A percentile compares a stretch with the other conserved stretches of the same genome.
Evolutionary conservation across 2,888 invertebrate species (phyloP).

Genomic region (Adelognathus sp.): DNA sequence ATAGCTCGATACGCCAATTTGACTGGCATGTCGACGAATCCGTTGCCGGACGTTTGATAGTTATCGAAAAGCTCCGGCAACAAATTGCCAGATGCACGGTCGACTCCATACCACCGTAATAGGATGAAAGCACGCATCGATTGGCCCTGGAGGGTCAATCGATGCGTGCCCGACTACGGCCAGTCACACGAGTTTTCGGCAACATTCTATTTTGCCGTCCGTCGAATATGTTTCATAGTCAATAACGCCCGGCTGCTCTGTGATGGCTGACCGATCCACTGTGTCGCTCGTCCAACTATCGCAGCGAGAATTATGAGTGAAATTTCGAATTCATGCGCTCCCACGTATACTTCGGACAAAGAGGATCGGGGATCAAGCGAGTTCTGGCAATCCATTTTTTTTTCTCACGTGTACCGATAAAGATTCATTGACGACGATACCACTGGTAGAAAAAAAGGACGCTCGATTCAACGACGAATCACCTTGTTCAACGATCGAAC

Average conservation of each 20-base stretch:
- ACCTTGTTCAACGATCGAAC: slow-evolving; percentile 26
- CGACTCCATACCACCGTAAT: slow-evolving; percentile 31
- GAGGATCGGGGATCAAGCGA: too few relatives aligned
- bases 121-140: not conserved
- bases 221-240: not conserved
- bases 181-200: too few relatives aligned
- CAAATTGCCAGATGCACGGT: slow-evolving; percentile 34
- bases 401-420: not conserved
- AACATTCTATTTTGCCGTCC: not conserved
- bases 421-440: not conserved
- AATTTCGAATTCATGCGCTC: too few relatives aligned
- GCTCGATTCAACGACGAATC: slow-evolving; percentile 13
- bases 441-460: slow-evolving; percentile 2
- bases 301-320: slow-evolving; percentile 3
- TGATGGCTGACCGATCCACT: not conserved
- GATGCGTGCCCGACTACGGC: not conserved
- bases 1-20: slow-evolving; percentile 49
- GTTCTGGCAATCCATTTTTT: not conserved
- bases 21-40: slow-evolving; percentile 3
- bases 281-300: not conserved
- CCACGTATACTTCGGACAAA: too few relatives aligned
- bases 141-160: not conserved
- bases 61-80: slow-evolving; percentile 33
- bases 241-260: not conserved
- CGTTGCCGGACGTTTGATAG: slow-evolving; percentile 18